These are phyloP conservation scores for Eupithecia pulchellata DNA, from an alignment of 2,888 invertebrate genomes.

Conservation along the genomic window DNA sequence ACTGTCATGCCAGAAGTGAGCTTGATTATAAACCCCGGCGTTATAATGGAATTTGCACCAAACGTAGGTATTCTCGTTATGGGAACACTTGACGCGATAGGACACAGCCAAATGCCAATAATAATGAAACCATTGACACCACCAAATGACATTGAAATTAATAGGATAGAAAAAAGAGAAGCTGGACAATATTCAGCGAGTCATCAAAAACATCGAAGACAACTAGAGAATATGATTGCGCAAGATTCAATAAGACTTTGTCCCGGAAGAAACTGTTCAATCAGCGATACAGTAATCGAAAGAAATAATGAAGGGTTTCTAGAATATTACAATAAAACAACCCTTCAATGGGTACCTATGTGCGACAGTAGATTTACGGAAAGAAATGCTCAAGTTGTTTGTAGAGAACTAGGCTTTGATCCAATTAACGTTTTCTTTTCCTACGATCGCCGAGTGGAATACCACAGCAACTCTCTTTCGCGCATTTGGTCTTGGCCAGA, in stretches of 20 bases:
- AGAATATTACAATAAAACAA: constrained; percentile 97
- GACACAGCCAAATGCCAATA: constrained; percentile 90
- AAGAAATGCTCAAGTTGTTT: constrained; percentile 98
- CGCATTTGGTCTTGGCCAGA: constrained; percentile 98
- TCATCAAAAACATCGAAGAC: constrained; percentile 75
- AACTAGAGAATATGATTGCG: constrained; percentile 83
- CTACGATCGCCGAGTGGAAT: constrained; percentile 93
- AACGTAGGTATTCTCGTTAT: constrained; percentile 98
- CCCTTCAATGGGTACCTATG: constrained; percentile 98
- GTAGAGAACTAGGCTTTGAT: constrained; percentile 95
- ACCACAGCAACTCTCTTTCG: constrained; percentile 94
- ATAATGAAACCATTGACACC: constrained; percentile 88
- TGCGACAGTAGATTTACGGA: constrained; percentile 98
- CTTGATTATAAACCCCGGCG: constrained; percentile 94
- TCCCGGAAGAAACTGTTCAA: constrained; percentile 89
- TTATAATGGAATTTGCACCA: constrained; percentile 96
- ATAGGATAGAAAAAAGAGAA: constrained; percentile 73
- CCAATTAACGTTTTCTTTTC: constrained; percentile 95
- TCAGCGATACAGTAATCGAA: constrained; percentile 80
- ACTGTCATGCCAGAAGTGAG: constrained; percentile 98
- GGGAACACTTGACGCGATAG: constrained; percentile 94
- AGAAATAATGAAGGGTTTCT: constrained; percentile 92
- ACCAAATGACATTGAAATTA: constrained; percentile 66
- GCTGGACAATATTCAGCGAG: constrained; percentile 63
- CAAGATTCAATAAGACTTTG: constrained; percentile 91